Evolutionary conservation across 2,888 invertebrate genomes (phyloP).

Genomic region (Eumerus sabulonum): DNA sequence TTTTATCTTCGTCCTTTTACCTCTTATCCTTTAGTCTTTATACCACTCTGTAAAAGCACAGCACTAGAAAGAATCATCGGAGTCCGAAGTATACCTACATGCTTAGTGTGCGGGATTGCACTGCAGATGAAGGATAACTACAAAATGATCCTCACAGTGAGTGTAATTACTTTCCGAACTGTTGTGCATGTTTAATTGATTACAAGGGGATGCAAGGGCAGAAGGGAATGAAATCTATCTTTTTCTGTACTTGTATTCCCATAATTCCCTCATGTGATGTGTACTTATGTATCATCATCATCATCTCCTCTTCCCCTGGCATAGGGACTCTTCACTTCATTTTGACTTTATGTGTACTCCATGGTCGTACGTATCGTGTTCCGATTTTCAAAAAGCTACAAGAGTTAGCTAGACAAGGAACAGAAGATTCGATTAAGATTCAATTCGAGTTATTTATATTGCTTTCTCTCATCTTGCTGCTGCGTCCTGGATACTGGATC

Average conservation of each 20-base stretch:
- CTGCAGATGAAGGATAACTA: background rate
- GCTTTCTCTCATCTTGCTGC: background rate
- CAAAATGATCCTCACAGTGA: slow-evolving; percentile 38
- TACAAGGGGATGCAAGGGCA: slow-evolving; percentile 44
- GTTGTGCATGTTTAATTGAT: slow-evolving; percentile 67
- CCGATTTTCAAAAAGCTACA: background rate
- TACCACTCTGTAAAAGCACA: slow-evolving; percentile 23
- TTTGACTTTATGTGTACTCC: background rate
- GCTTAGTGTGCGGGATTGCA: no score
- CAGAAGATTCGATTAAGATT: slow-evolving; percentile 58
- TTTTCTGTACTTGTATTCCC: background rate
- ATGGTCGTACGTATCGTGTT: background rate
- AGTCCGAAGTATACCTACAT: no score
- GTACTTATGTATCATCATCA: background rate
- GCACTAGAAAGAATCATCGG: no score
- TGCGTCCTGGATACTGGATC: slow-evolving; percentile 6
- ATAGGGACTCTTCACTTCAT: slow-evolving; percentile 5
- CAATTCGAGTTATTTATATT: slow-evolving; percentile 29
- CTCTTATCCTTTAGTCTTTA: no score
- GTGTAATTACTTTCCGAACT: slow-evolving; percentile 64
- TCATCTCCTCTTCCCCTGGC: background rate
- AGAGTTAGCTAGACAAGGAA: slow-evolving; percentile 1
- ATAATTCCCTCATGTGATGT: background rate
- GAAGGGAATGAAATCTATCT: slow-evolving; percentile 1
- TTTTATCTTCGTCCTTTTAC: slow-evolving; percentile 24